Evolutionary conservation across 2,888 invertebrate species (phyloP).

Genomic region (Luperina testacea): DNA sequence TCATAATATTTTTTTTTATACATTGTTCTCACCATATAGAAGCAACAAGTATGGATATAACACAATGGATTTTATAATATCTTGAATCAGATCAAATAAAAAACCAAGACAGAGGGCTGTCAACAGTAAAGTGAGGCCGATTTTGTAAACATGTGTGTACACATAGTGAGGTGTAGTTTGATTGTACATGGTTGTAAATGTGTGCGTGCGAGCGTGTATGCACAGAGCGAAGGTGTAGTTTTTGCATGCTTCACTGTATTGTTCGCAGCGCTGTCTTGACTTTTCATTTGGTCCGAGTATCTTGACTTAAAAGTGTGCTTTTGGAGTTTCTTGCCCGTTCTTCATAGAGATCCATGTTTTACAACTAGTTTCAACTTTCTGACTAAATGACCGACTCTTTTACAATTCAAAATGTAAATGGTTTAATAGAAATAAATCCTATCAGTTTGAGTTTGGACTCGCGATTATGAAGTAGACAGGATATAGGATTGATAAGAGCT

Average conservation of each 20-base stretch:
- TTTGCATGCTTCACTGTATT: too few relatives aligned
- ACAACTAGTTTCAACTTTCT: neutral
- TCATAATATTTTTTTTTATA: too few relatives aligned
- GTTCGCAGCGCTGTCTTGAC: too few relatives aligned
- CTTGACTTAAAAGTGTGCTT: neutral
- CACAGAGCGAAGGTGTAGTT: too few relatives aligned
- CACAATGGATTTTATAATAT: neutral
- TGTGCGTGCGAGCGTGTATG: too few relatives aligned
- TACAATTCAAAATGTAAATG: neutral
- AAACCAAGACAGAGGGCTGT: too few relatives aligned
- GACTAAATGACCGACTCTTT: neutral
- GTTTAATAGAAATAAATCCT: neutral
- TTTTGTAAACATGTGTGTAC: too few relatives aligned
- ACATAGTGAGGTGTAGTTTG: too few relatives aligned
- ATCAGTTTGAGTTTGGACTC: neutral
- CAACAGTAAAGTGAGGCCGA: too few relatives aligned
- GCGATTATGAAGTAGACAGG: neutral
- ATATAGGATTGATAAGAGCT: neutral
- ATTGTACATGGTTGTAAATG: too few relatives aligned
- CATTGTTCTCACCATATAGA: neutral
- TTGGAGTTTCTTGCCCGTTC: neutral
- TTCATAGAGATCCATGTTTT: too few relatives aligned
- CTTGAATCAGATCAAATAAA: neutral
- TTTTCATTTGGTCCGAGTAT: neutral
- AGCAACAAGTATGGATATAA: neutral